These are phyloP conservation scores for Drosophila rufa DNA, from an alignment of 1,140 invertebrate species.

Conservation along the genomic window DNA sequence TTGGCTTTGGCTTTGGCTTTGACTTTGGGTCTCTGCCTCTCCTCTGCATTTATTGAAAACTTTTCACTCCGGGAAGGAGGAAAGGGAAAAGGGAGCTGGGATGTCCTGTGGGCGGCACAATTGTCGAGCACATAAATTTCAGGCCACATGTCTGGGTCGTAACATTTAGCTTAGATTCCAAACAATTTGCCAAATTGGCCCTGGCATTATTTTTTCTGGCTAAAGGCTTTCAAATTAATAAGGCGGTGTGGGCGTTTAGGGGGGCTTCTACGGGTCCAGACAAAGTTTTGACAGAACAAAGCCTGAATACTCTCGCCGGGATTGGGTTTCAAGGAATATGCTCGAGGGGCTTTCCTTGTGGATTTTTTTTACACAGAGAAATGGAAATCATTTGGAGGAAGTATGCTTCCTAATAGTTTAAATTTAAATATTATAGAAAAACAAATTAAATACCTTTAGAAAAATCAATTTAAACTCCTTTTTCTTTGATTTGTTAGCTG, in stretches of 20 bases:
- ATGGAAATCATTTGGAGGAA: not conserved
- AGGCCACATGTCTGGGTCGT: slow-evolving; percentile 62
- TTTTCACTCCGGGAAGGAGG: slow-evolving; percentile 8
- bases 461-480: not conserved
- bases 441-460: not conserved
- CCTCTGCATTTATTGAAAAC: slow-evolving; percentile 56
- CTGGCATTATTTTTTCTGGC: slow-evolving; percentile 49
- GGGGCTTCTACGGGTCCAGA: slow-evolving; percentile 7
- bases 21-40: slow-evolving; percentile 23
- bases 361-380: not conserved
- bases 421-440: not conserved
- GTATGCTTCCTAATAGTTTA: too few relatives aligned
- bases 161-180: slow-evolving; percentile 67
- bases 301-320: slow-evolving; percentile 26
- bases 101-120: slow-evolving; percentile 14
- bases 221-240: slow-evolving; percentile 68
- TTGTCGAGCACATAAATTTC: slow-evolving; percentile 60
- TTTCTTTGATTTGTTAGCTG: too few relatives aligned
- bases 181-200: slow-evolving; percentile 75
- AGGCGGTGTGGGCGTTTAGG: slow-evolving; percentile 5
- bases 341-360: not conserved
- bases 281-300: slow-evolving; percentile 37
- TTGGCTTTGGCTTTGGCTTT: slow-evolving; percentile 44
- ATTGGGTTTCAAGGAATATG: slow-evolving; percentile 2
- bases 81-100: not conserved